Conservation (phyloP, 2,113 vertebrate genomes). For the Vireo altiloquus region DNA sequence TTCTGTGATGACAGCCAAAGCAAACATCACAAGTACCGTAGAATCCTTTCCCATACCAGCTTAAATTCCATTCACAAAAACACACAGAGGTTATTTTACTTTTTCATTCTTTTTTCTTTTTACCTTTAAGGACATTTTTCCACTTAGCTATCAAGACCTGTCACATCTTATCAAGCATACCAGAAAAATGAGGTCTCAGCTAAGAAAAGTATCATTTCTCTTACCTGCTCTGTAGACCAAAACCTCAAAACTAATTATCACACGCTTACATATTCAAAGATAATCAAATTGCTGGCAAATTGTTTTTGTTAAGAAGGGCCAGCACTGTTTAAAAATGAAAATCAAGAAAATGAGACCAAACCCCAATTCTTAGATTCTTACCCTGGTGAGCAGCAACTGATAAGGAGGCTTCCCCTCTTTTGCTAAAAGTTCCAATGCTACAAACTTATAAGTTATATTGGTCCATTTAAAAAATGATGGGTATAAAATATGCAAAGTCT, state of each 20-base stretch:
- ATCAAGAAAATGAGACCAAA: not conserved
- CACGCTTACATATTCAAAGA: not conserved
- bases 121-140: not conserved
- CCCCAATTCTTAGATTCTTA: not conserved
- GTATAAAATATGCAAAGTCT: not conserved
- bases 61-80: conserved; percentile 28
- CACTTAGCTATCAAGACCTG: not conserved
- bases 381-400: not conserved
- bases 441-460: not conserved
- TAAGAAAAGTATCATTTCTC: not conserved
- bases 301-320: not conserved
- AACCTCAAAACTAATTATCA: not conserved
- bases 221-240: not conserved
- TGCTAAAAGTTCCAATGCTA: not conserved
- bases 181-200: not conserved
- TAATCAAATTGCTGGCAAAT: not conserved
- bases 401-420: not conserved
- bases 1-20: conserved; percentile 26
- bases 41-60: conserved; percentile 17
- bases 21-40: not conserved
- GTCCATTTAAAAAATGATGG: not conserved
- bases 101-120: not conserved
- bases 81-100: not conserved
- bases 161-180: not conserved
- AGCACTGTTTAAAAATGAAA: not conserved